phyloP scores from a whole-genome alignment of 1,140 invertebrate species.

The Lepidurus apus region DNA sequence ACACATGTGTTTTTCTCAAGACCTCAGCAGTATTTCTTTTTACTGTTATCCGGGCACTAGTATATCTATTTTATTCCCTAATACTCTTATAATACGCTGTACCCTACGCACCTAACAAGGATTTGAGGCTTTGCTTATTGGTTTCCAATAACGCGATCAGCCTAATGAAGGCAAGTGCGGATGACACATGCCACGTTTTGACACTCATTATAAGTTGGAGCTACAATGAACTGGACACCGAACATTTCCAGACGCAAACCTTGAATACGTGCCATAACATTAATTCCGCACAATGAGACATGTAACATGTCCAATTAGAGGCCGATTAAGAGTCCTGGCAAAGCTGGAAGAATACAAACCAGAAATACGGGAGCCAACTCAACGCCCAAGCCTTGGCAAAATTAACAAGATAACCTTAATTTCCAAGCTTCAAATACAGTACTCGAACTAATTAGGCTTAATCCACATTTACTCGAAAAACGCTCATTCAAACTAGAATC shows the following conservation, averaged over 20 bases:
- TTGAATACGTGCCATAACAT: slow-evolving; percentile 9
- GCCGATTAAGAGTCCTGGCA: background rate
- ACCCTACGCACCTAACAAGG: background rate
- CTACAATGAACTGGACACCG: slow-evolving; percentile 5
- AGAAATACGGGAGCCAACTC: background rate
- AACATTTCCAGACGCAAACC: background rate
- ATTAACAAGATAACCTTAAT: too few species aligned
- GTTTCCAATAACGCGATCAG: slow-evolving; percentile 18
- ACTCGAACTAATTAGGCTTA: too few species aligned
- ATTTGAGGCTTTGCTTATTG: background rate
- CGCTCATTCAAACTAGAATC: too few species aligned
- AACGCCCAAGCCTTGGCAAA: too few species aligned
- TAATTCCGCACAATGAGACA: background rate
- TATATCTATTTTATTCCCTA: background rate
- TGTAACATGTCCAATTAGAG: slow-evolving; percentile 14
- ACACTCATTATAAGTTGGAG: background rate
- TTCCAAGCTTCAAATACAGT: too few species aligned
- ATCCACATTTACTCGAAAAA: too few species aligned
- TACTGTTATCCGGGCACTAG: background rate
- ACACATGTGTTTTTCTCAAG: slow-evolving; percentile 9
- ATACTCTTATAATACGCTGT: slow-evolving; percentile 2
- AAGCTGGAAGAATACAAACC: background rate
- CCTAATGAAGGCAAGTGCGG: slow-evolving; percentile 19
- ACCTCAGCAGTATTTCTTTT: background rate
- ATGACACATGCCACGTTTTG: slow-evolving; percentile 9